Percentiles rank a stretch among this genome's conserved stretches.
phyloP scores from a whole-genome alignment of 1,140 invertebrate species.

The Intoshia linei region DNA sequence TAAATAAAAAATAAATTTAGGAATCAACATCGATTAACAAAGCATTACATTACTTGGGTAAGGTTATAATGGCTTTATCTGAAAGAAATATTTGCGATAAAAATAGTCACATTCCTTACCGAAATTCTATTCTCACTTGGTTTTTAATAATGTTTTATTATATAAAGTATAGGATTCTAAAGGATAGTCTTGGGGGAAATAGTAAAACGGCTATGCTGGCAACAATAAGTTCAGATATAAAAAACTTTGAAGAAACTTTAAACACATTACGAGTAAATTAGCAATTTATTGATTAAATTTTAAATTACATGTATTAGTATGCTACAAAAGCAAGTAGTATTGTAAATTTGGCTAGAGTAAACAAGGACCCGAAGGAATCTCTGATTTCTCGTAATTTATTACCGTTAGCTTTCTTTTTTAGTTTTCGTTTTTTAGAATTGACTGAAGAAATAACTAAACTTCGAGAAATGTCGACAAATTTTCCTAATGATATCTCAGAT shows the following conservation, averaged over 20 bases:
- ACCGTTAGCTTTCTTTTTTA: no score
- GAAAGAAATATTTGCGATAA: conserved; percentile 24
- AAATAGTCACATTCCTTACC: conserved; percentile 40
- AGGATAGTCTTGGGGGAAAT: conserved; percentile 65
- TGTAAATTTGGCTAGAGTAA: conserved; percentile 17
- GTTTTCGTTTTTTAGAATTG: no score
- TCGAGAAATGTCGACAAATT: no score
- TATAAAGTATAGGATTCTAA: conserved; percentile 31
- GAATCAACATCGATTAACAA: conserved; percentile 46
- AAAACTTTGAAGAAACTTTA: conserved; percentile 42
- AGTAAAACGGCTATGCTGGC: conserved; percentile 68
- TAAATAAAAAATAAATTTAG: conserved; percentile 14
- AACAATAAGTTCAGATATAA: conserved; percentile 33
- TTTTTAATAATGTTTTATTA: conserved; percentile 7
- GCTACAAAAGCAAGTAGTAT: conserved; percentile 18
- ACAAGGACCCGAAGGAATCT: conserved; percentile 53
- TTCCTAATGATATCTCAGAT: no score
- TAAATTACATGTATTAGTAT: no score
- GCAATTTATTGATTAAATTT: background rate
- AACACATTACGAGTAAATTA: conserved; percentile 33
- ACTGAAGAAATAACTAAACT: no score
- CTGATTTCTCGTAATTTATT: no score
- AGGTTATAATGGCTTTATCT: conserved; percentile 36
- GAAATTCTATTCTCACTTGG: conserved; percentile 63
- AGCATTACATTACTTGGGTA: conserved; percentile 42